A percentile compares a stretch with the other conserved stretches of the same genome.
Conservation (phyloP, 2,113 vertebrate species). For the Mobula birostris region DNA sequence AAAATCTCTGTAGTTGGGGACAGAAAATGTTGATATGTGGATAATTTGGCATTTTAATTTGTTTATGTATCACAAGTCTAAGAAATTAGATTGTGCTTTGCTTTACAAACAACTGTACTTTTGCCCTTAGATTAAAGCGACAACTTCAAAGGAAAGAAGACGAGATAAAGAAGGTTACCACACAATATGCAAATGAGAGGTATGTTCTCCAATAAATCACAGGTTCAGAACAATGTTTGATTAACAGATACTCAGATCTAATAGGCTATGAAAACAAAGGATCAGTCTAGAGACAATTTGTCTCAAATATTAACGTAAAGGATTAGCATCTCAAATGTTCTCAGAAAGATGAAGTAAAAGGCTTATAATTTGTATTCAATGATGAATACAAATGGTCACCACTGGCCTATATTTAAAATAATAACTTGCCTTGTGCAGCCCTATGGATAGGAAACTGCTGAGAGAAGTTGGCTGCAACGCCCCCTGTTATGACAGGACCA, state of each 20-base stretch:
- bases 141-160: constrained; percentile 44
- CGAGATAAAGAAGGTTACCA: constrained; percentile 48
- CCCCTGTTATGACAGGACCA: too few species aligned
- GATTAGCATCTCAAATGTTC: background rate
- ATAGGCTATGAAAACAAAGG: background rate
- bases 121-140: constrained; percentile 45
- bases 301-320: too few species aligned
- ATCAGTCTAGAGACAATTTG: too few species aligned
- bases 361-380: too few species aligned
- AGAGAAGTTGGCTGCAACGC: too few species aligned
- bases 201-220: constrained; percentile 7
- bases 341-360: background rate
- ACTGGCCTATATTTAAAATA: too few species aligned
- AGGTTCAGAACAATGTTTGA: background rate
- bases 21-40: background rate
- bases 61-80: background rate
- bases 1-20: background rate
- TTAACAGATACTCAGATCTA: background rate
- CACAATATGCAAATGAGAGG: constrained; percentile 47
- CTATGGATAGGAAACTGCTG: too few species aligned
- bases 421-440: too few species aligned
- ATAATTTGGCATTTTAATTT: background rate
- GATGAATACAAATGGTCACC: too few species aligned
- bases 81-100: background rate
- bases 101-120: constrained; percentile 40